phyloP scores from a whole-genome alignment of 2,113 vertebrate species.

The Dipodomys stephensi region DNA sequence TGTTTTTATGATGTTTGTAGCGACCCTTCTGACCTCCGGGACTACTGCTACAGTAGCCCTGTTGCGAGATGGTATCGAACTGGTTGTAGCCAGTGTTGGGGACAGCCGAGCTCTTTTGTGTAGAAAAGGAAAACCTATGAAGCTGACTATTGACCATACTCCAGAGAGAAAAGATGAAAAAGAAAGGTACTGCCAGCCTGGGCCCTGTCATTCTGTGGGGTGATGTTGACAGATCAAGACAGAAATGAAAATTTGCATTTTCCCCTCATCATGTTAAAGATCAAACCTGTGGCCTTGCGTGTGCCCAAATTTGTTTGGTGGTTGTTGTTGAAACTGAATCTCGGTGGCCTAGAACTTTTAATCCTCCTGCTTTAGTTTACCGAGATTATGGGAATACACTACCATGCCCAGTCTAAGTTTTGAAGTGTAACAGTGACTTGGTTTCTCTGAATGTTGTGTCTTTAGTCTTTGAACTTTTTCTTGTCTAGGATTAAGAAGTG shows the following conservation, averaged over 20 bases:
- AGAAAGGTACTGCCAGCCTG: conserved; percentile 89
- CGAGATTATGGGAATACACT: background rate
- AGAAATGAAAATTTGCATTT: background rate
- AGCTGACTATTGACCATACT: conserved; percentile 97
- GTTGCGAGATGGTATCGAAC: conserved; percentile 95
- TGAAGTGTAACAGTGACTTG: background rate
- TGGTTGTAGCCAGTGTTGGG: conserved; percentile 97
- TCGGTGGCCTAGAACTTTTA: background rate
- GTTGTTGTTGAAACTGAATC: background rate
- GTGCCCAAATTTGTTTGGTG: background rate
- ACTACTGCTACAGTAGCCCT: conserved; percentile 98
- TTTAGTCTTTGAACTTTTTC: conserved; percentile 21
- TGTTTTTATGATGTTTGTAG: conserved; percentile 86
- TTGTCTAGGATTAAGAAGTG: conserved; percentile 92
- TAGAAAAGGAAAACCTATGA: conserved; percentile 95
- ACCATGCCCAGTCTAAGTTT: background rate
- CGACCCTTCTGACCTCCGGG: conserved; percentile 89
- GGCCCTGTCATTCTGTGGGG: background rate
- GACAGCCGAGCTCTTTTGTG: conserved; percentile 98
- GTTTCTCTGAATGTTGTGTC: background rate
- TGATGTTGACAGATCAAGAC: background rate
- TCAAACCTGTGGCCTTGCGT: too few species aligned
- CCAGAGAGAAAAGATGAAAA: conserved; percentile 98
- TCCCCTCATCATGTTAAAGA: background rate
- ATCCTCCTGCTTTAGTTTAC: background rate